Evolutionary conservation across 1,140 invertebrate species (phyloP), one percentile per base, ranked within the genome.

Genomic region (Rhyzopertha dominica): DNA sequence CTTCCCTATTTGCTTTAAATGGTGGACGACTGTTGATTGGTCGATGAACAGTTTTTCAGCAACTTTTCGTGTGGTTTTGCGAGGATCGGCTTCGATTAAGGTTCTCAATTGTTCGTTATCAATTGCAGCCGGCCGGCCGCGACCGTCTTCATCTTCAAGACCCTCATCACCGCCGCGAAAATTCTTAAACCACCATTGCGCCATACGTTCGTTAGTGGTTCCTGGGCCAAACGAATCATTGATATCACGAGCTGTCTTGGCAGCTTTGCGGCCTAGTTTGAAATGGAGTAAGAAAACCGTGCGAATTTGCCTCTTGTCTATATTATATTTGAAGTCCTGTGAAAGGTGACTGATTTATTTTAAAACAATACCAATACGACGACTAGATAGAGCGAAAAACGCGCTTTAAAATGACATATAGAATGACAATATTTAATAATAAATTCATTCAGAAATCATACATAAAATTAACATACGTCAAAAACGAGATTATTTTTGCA

Each of bases 111-210:
- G 8, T 13, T 26, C 22, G 18, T 26, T 23, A 39, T 39, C 36
- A 39, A 39, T 13, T 5, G 9, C 38, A 13, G 39, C n/a, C 8
- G 30, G 19, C 2, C 46, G 28, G 9, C 46, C 39, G n/a, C 19
- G n/a, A 26, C 31, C n/a, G n/a, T 42, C 23, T 16, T 42, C 39
- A 43, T 25, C 39, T 42, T 48, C 31, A n/a, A 48, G 39, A n/a
- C 13, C 34, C 26, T 41, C 18, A 23, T 47, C 38, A 16, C 26
- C 38, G 25, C 4, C 22, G 18, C 29, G 38, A 14, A 42, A 48
- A 34, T 48, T 48, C 29, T 43, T 3, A 24, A 48, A 48, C 39
- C 46, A 43, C 12, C 29, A 20, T 43, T 48, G 30, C 8, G 22
- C 28, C 14, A 24, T 34, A 42, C 38, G 31, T 35, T 48, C 46